Conservation (phyloP, 2,113 vertebrate genomes). For the Pristiophorus japonicus region DNA sequence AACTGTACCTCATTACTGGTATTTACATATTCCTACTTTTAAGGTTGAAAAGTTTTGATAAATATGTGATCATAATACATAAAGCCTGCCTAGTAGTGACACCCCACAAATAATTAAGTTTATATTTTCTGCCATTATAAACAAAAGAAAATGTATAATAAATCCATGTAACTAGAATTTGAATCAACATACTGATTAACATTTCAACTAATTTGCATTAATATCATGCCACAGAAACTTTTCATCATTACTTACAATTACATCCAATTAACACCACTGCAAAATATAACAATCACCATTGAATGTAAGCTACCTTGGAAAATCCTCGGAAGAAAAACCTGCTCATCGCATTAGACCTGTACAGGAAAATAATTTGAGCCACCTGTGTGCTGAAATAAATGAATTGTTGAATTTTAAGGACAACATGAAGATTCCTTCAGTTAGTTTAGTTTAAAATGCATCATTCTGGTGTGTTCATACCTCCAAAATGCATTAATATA, state of each 20-base stretch:
- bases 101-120: neutral
- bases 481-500: neutral
- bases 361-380: neutral
- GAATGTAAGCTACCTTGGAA: neutral
- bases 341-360: neutral
- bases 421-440: neutral
- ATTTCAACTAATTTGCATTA: slow-evolving; percentile 1
- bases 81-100: neutral
- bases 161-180: neutral
- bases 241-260: neutral
- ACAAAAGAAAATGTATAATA: neutral
- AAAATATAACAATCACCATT: slow-evolving; percentile 1
- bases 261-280: neutral
- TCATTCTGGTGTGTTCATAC: neutral
- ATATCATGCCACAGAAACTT: neutral
- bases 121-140: neutral
- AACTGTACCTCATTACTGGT: too few species aligned
- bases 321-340: neutral
- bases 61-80: neutral
- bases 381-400: neutral
- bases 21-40: neutral
- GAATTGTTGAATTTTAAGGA: neutral
- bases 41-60: neutral
- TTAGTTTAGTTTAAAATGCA: neutral
- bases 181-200: neutral